These are phyloP conservation scores for Chrysotoxum bicinctum DNA, from an alignment of 2,888 invertebrate species.

Conservation along the genomic window DNA sequence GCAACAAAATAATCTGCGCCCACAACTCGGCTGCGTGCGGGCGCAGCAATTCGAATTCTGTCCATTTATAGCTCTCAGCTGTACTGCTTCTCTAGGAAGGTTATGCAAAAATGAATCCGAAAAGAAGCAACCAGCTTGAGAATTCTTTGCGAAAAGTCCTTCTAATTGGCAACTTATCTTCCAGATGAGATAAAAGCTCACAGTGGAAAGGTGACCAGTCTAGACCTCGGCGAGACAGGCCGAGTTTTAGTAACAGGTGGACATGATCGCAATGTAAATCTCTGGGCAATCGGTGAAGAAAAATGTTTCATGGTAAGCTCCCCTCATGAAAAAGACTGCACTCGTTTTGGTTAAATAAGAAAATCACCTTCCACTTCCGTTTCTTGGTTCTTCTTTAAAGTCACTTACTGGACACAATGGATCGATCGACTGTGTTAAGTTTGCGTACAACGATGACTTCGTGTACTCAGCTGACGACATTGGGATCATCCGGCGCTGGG, in stretches of 20 bases:
- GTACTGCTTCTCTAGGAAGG: conserved; percentile 58
- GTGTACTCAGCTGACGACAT: conserved; percentile 97
- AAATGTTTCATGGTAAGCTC: conserved; percentile 94
- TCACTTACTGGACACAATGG: conserved; percentile 96
- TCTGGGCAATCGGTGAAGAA: conserved; percentile 97
- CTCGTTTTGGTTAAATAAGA: neutral
- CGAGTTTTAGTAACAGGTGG: conserved; percentile 87
- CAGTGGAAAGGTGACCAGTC: conserved; percentile 80
- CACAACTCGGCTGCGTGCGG: conserved; percentile 46
- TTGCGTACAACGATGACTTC: conserved; percentile 96
- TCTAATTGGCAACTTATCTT: conserved; percentile 54
- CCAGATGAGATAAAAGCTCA: conserved; percentile 82
- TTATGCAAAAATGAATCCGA: conserved; percentile 62
- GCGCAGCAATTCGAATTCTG: conserved; percentile 56
- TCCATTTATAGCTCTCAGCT: conserved; percentile 60
- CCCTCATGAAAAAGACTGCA: neutral
- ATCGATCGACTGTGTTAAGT: conserved; percentile 96
- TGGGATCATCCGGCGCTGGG: conserved; percentile 97
- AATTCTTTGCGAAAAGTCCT: neutral
- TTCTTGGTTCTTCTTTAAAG: conserved; percentile 81
- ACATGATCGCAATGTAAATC: conserved; percentile 97
- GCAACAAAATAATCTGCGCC: conserved; percentile 44
- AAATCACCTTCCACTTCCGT: neutral
- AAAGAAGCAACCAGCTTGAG: conserved; percentile 6
- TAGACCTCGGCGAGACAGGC: conserved; percentile 81